Evolutionary conservation across 2,113 vertebrate genomes (phyloP), one percentile per base, ranked within the genome.

Genomic region (Sisor rabdophorus): DNA sequence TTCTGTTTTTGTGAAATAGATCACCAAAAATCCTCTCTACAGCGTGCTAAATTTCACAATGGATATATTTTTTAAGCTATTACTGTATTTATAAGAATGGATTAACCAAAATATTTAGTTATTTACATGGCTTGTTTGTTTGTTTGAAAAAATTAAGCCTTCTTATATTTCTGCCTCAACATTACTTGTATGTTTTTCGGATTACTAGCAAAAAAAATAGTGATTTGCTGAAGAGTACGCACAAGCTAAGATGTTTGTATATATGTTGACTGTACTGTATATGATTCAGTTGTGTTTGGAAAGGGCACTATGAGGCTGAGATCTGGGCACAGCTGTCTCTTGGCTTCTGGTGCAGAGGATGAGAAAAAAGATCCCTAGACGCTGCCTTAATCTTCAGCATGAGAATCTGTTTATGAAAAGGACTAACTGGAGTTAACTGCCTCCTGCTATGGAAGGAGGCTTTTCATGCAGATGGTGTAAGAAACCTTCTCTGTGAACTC

Each of bases 341-440:
- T 82, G 77, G 77, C 75, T 79, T 79, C 85, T 77, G 78, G 81
- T 85, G 47, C 82, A 84, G 44, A 70, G 72, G 72, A 74, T 67
- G 78, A 81, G 81, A 86, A 80, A 77, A 83, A 71, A 77, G 61
- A 82, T 87, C 67, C 84, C 83, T 75, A 87, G 84, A 88, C 80
- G 87, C 79, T 83, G 87, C 86, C 86, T 87, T 85, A 88, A 88
- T 88, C 85, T 85, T 79, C 81, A 86, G 83, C 78, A 78, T 87
- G 83, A 73, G 83, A 87, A 84, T 81, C 87, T 88, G 86, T 84
- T 86, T 86, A 89, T 87, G 82, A 82, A 86, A 69, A 86, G 83
- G 84, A 84, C 87, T 88, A 82, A 85, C 89, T 84, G 82, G 83
- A 87, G 85, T 80, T 76, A 84, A 76, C 79, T 81, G 83, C 78